Percentiles rank a stretch among this genome's conserved stretches.
Conservation (phyloP, 2,888 invertebrate species). For the Plutella xylostella region DNA sequence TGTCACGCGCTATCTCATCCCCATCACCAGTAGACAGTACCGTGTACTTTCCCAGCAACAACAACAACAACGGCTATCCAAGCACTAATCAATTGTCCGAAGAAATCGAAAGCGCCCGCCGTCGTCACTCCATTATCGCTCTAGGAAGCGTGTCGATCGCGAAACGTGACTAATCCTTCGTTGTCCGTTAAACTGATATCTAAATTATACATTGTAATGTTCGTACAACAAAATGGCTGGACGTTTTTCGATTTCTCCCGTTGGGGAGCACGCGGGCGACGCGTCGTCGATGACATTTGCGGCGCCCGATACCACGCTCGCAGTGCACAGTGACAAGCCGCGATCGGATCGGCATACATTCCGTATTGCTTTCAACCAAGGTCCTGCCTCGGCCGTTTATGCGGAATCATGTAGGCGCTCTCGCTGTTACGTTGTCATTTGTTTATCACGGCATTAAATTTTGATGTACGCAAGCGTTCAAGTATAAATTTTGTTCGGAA, state of each 20-base stretch:
- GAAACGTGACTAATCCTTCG: constrained; percentile 39
- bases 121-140: constrained; percentile 9
- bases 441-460: background rate
- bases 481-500: too few species aligned
- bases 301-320: constrained; percentile 29
- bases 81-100: constrained; percentile 51
- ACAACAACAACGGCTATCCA: constrained; percentile 29
- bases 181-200: constrained; percentile 40
- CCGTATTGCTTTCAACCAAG: constrained; percentile 19
- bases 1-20: too few species aligned
- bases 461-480: too few species aligned
- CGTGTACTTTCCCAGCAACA: background rate
- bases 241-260: constrained; percentile 25
- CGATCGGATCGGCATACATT: constrained; percentile 28
- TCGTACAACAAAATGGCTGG: constrained; percentile 25
- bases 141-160: constrained; percentile 26
- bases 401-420: background rate
- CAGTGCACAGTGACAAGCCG: constrained; percentile 40
- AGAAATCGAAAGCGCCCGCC: constrained; percentile 42
- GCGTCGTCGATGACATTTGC: constrained; percentile 49
- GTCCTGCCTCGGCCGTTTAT: background rate
- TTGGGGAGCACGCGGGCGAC: constrained; percentile 27
- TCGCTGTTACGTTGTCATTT: background rate
- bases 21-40: background rate
- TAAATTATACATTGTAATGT: constrained; percentile 40